Conservation (phyloP, 1,140 invertebrate species). For the Harpegnathos saltator region DNA sequence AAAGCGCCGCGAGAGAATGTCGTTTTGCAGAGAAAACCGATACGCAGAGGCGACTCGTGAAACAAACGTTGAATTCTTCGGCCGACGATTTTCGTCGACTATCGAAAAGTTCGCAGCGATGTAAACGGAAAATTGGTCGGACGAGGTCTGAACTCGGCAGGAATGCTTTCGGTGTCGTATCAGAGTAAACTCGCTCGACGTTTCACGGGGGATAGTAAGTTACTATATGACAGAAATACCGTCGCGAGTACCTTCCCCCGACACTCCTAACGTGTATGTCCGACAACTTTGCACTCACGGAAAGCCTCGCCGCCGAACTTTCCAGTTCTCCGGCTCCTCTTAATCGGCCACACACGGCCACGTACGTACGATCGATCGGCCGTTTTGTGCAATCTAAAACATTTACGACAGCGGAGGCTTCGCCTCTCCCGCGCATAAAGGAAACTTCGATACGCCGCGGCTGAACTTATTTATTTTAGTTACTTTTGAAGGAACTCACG, state of each 20-base stretch:
- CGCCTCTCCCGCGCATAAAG: not conserved
- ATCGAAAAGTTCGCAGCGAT: no score
- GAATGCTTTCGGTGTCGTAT: not conserved
- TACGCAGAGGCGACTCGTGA: no score
- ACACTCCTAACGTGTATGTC: not conserved
- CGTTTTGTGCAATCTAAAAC: conserved; percentile 39
- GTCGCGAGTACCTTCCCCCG: not conserved
- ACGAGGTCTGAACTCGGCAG: not conserved
- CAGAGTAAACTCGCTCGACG: not conserved
- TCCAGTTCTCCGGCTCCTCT: not conserved
- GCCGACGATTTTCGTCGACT: no score
- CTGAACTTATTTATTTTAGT: conserved; percentile 14
- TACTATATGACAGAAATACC: conserved; percentile 4
- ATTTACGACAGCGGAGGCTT: conserved; percentile 18
- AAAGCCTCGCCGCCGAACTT: conserved; percentile 6
- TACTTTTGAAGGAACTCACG: conserved; percentile 2
- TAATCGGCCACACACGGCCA: conserved; percentile 22
- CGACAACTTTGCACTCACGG: conserved; percentile 10
- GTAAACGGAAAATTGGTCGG: not conserved
- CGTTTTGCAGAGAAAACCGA: no score
- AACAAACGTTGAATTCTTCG: no score
- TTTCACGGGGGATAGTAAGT: not conserved
- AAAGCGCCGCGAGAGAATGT: no score
- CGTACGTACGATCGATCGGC: not conserved
- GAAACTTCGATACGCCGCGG: not conserved